Conservation (phyloP, 2,113 vertebrate genomes). For the Polypterus bichir region DNA sequence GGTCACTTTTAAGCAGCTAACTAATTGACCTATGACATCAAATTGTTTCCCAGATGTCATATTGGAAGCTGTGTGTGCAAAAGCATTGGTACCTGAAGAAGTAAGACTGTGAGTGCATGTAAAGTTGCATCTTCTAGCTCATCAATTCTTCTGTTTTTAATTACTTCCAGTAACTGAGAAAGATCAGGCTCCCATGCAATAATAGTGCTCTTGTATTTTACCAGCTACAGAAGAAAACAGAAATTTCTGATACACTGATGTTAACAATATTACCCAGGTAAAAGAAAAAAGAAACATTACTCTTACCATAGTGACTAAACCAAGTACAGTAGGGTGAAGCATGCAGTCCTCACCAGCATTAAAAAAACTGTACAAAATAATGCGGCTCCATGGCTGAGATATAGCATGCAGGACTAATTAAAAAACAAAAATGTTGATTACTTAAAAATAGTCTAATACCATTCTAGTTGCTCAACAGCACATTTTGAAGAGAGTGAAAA, state of each 20-base stretch:
- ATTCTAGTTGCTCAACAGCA: too few species aligned
- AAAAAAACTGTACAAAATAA: constrained; percentile 65
- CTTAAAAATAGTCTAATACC: too few species aligned
- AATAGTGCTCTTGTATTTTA: constrained; percentile 46
- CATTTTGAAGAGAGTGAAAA: too few species aligned
- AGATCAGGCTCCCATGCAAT: constrained; percentile 56
- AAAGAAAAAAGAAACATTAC: too few species aligned
- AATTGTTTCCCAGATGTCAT: too few species aligned
- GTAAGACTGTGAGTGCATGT: constrained; percentile 52
- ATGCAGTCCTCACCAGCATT: constrained; percentile 47
- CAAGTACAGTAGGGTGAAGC: constrained; percentile 67
- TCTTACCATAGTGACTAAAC: constrained; percentile 68
- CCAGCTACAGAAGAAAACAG: constrained; percentile 48
- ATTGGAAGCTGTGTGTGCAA: constrained; percentile 2
- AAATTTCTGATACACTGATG: constrained; percentile 1
- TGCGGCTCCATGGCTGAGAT: constrained; percentile 75
- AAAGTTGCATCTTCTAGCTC: constrained; percentile 48
- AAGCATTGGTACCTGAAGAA: constrained; percentile 59
- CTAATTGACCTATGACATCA: too few species aligned
- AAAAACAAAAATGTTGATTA: constrained; percentile 16
- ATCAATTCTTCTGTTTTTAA: constrained; percentile 45
- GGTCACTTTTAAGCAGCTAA: too few species aligned
- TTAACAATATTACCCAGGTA: too few species aligned
- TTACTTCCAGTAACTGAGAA: constrained; percentile 49
- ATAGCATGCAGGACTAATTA: constrained; percentile 53